Percentiles rank a stretch among this genome's conserved stretches.
These are phyloP conservation scores for Diprion similis DNA, from an alignment of 1,140 invertebrate genomes.

Conservation along the genomic window DNA sequence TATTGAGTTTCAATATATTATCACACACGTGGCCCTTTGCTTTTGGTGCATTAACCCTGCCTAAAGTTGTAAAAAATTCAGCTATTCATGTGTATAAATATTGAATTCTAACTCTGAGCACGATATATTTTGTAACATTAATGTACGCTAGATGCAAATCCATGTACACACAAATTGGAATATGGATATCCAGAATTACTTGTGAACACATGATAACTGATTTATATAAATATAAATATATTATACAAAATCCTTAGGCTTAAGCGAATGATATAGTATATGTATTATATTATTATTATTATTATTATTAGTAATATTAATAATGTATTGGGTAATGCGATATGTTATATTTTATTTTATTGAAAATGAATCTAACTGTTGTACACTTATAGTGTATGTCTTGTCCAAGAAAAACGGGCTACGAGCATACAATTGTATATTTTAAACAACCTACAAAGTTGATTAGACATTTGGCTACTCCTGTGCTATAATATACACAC, in stretches of 20 bases:
- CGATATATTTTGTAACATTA: conserved; percentile 33
- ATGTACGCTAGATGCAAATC: conserved; percentile 37
- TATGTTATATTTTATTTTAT: conserved; percentile 37
- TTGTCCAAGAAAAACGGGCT: background rate
- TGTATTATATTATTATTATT: conserved; percentile 35
- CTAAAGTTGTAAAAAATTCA: conserved; percentile 33
- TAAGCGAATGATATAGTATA: conserved; percentile 28
- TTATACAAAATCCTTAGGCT: conserved; percentile 13
- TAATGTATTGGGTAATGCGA: conserved; percentile 28
- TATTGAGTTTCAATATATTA: conserved; percentile 11
- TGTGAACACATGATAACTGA: conserved; percentile 51
- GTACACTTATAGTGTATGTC: conserved; percentile 18
- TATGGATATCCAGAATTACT: conserved; percentile 44
- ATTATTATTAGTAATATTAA: conserved; percentile 24
- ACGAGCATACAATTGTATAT: background rate
- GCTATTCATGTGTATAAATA: conserved; percentile 34
- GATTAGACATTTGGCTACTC: background rate
- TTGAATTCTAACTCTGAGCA: background rate
- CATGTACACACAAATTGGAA: conserved; percentile 43
- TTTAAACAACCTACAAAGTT: background rate
- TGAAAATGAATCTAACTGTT: conserved; percentile 32
- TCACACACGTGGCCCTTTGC: conserved; percentile 23
- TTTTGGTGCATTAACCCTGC: conserved; percentile 29
- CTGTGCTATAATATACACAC: background rate
- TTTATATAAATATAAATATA: conserved; percentile 34